Evolutionary conservation across 2,888 invertebrate species (phyloP).

Genomic region (Lasioglossum villosulum): DNA sequence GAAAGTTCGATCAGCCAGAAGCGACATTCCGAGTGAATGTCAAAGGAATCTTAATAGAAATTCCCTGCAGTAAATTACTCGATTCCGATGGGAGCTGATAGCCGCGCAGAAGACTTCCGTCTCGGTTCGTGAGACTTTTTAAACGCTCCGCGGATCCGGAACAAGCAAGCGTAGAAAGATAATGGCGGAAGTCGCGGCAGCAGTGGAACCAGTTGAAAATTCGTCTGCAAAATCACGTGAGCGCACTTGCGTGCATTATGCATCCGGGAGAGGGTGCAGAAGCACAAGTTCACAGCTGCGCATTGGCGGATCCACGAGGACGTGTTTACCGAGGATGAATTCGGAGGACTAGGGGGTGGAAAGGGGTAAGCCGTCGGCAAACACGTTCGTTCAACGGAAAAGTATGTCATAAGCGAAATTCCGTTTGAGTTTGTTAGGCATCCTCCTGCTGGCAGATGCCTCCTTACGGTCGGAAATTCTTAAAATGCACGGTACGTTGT

Average conservation of each 20-base stretch:
- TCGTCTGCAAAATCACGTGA: background rate
- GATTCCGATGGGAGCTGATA: too few species aligned
- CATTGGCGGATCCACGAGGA: constrained; percentile 4
- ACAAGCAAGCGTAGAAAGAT: background rate
- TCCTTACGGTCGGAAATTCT: constrained; percentile 30
- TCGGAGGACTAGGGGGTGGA: constrained; percentile 32
- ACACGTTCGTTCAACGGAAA: constrained; percentile 70
- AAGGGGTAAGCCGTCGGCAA: constrained; percentile 66
- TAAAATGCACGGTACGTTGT: constrained; percentile 27
- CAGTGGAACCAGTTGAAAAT: background rate
- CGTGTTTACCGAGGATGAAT: constrained; percentile 49
- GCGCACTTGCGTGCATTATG: constrained; percentile 24
- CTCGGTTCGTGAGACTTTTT: background rate
- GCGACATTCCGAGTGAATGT: background rate
- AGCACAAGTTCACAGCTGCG: constrained; percentile 4
- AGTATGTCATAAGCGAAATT: constrained; percentile 73
- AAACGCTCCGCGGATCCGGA: background rate
- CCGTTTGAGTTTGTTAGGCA: constrained; percentile 67
- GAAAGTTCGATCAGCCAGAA: background rate
- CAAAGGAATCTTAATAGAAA: constrained; percentile 2
- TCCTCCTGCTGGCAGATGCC: constrained; percentile 8
- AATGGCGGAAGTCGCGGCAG: constrained; percentile 3
- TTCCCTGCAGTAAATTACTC: background rate
- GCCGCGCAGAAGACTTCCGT: background rate
- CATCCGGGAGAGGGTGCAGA: constrained; percentile 1